Evolutionary conservation across 1,140 invertebrate genomes (phyloP).

Genomic region (Sinonovacula constricta): DNA sequence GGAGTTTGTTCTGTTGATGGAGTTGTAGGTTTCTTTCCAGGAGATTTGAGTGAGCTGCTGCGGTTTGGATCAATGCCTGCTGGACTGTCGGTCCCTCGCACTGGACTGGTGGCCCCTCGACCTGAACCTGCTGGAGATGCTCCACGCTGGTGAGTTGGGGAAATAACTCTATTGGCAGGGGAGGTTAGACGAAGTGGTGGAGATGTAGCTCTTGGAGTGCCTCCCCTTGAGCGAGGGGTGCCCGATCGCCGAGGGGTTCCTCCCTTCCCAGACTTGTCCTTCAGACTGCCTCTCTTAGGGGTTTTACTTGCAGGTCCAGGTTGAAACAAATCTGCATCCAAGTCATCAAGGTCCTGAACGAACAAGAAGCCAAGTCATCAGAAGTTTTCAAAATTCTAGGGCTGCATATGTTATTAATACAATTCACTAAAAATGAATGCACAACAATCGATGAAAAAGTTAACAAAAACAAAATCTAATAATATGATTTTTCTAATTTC

Average conservation of each 20-base stretch:
- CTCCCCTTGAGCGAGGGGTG: slow-evolving; percentile 62
- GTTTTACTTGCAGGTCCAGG: slow-evolving; percentile 61
- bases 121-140: slow-evolving; percentile 52
- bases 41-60: slow-evolving; percentile 40
- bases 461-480: no score
- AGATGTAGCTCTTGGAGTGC: slow-evolving; percentile 62
- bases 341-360: slow-evolving; percentile 75
- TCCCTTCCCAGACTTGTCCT: slow-evolving; percentile 56
- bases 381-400: no score
- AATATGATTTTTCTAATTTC: no score
- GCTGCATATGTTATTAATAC: no score
- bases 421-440: no score
- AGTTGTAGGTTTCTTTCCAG: slow-evolving; percentile 4
- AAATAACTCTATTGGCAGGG: slow-evolving; percentile 49
- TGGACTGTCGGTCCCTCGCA: slow-evolving; percentile 24
- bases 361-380: no score
- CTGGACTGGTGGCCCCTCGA: slow-evolving; percentile 31
- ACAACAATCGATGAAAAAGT: no score
- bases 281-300: slow-evolving; percentile 54
- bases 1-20: slow-evolving; percentile 14
- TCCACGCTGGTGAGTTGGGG: slow-evolving; percentile 45
- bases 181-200: slow-evolving; percentile 57
- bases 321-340: slow-evolving; percentile 74
- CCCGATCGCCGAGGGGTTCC: slow-evolving; percentile 62
- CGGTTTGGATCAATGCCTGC: slow-evolving; percentile 33